Evolutionary conservation across 2,888 invertebrate genomes (phyloP), one percentile per base, ranked within the genome.

Genomic region (Ecdyonurus torrentis): DNA sequence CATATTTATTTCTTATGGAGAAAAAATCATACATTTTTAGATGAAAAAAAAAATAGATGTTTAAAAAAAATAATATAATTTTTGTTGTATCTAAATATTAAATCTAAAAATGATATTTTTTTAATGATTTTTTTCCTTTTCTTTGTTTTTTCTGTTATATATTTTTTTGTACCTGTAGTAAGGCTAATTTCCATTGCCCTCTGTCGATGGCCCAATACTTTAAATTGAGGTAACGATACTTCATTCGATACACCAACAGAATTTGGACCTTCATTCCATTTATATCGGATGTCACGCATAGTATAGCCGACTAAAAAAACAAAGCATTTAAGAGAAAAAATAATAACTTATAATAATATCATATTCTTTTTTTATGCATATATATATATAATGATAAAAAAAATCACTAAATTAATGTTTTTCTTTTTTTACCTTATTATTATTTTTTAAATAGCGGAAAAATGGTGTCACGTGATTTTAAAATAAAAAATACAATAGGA

Each of bases 281-380:
- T 91, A 87, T 94, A 94, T 76, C 91, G 87, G 84, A 93, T 93
- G 85, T 94, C 93, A 82, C 90, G 85, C 91, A 92, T 93, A 80
- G 93, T 93, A 87, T 94, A 94, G 84, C 93, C 94, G 88, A 93
- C 94, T 94, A 85, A 79, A 80, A 77, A 66, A 65, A 66, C 23
- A 58, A n/a, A n/a, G n/a, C n/a, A n/a, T n/a, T n/a, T n/a, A n/a
- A n/a, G n/a, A n/a, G n/a, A n/a, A n/a, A n/a, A n/a, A n/a, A n/a
- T n/a, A n/a, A n/a, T n/a, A n/a, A n/a, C n/a, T n/a, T n/a, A n/a
- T n/a, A n/a, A n/a, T n/a, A n/a, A n/a, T n/a, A n/a, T n/a, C n/a
- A n/a, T n/a, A n/a, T n/a, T n/a, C n/a, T n/a, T n/a, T n/a, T n/a
- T n/a, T n/a, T n/a, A n/a, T n/a, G n/a, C n/a, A n/a, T n/a, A n/a